These are phyloP conservation scores for Meganola albula DNA, from an alignment of 2,888 invertebrate genomes.

Conservation along the genomic window DNA sequence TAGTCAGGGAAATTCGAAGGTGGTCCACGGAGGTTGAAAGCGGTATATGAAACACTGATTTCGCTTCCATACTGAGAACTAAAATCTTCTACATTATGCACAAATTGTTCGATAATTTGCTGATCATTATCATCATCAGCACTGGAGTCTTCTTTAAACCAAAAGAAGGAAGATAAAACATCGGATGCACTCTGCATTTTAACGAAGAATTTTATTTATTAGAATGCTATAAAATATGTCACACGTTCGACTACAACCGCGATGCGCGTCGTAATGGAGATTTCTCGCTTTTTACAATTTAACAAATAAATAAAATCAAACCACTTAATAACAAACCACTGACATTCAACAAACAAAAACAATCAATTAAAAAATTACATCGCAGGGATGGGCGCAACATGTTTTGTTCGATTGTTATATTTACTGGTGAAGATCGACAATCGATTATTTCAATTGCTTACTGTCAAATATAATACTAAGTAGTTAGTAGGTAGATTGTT, in stretches of 20 bases:
- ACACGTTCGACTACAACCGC: constrained; percentile 7
- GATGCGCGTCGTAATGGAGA: constrained; percentile 19
- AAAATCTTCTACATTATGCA: constrained; percentile 86
- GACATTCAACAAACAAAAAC: constrained; percentile 8
- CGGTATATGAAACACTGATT: constrained; percentile 92
- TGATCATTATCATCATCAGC: constrained; percentile 48
- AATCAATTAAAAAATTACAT: too few species aligned
- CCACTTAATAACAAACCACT: too few species aligned
- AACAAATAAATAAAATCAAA: too few species aligned
- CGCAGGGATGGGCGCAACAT: too few species aligned
- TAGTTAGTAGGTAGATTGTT: too few species aligned
- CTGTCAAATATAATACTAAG: too few species aligned
- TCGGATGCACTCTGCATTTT: constrained; percentile 68
- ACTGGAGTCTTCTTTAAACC: constrained; percentile 54
- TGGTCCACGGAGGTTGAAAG: constrained; percentile 89
- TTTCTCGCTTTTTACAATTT: constrained; percentile 19
- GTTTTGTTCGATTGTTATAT: too few species aligned
- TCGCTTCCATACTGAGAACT: constrained; percentile 95
- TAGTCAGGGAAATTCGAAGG: constrained; percentile 92
- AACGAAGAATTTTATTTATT: constrained; percentile 7
- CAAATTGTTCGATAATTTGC: constrained; percentile 84
- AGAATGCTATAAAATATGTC: constrained; percentile 9
- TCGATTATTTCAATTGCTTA: too few species aligned
- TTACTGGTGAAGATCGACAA: too few species aligned
- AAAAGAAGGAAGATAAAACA: constrained; percentile 61